These are phyloP conservation scores for Seriola aureovittata DNA, from an alignment of 2,113 vertebrate genomes.

Conservation along the genomic window DNA sequence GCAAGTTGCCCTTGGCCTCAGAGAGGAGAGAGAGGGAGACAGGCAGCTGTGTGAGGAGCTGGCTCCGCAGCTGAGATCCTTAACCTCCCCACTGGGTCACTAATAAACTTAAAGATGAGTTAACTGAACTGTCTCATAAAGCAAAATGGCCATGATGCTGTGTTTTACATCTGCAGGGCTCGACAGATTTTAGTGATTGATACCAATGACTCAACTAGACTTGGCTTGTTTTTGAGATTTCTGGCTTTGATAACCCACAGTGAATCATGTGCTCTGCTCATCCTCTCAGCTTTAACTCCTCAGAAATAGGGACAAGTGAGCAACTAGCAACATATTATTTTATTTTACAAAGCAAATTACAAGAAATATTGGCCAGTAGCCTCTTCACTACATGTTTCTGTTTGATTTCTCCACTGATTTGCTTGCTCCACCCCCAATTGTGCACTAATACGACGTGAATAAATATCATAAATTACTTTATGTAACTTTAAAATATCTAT, in stretches of 20 bases:
- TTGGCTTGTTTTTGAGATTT: constrained; percentile 1
- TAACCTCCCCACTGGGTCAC: constrained; percentile 24
- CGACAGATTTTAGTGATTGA: constrained; percentile 7
- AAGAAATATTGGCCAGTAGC: background rate
- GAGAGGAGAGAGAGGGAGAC: constrained; percentile 28
- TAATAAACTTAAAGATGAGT: constrained; percentile 19
- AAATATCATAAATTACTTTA: too few relatives aligned
- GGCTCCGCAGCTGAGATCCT: constrained; percentile 42
- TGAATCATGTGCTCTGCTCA: too few relatives aligned
- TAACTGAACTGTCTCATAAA: background rate
- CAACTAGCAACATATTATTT: background rate
- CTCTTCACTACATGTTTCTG: background rate
- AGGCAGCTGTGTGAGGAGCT: constrained; percentile 41
- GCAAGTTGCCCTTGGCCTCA: constrained; percentile 67
- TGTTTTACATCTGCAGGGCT: background rate
- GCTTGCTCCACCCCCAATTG: background rate
- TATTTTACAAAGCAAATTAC: background rate
- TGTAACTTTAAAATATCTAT: background rate
- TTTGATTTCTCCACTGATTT: background rate
- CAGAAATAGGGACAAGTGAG: background rate
- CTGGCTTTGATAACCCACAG: background rate
- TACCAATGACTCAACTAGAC: constrained; percentile 13
- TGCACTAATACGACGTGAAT: background rate
- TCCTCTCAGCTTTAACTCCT: background rate
- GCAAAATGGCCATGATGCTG: background rate